Evolutionary conservation across 2,113 vertebrate species (phyloP), one percentile per base, ranked within the genome.

Genomic region (Gasterosteus nipponicus): DNA sequence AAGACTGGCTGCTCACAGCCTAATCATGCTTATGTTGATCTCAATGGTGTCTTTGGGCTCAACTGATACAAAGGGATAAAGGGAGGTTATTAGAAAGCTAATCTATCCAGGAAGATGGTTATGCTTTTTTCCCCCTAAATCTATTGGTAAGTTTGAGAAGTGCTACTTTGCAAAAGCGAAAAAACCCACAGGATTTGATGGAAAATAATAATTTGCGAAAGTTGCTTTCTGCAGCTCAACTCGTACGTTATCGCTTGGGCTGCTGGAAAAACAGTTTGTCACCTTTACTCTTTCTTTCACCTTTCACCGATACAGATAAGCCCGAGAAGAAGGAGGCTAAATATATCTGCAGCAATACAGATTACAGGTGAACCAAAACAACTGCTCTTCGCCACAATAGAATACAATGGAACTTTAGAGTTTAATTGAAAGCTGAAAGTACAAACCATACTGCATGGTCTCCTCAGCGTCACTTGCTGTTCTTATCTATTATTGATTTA

Each of bases 51-150:
- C 94, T 94, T 90, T 86, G 92, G 63, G 59, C 89, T 90, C 85
- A 58, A 94, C 94, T 92, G 92, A 93, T 93, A 94, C 93, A 94
- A 87, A 78, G 92, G 93, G 91, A 92, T 87, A 69, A 90, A 92
- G 93, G 82, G 59, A 89, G 84, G 92, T 93, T 94, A 93, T 95
- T 93, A 92, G 91, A 92, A 90, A 88, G 90, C 82, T 93, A 93
- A 94, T 89, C 92, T 92, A 92, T 93, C 78, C 89, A 86, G 85
- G 84, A 92, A 92, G 88, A 89, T 88, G 92, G 77, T 89, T 90
- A 89, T 90, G 92, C 88, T 89, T 87, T 87, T 85, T 84, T 76
- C 67, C 26, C 58, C 64, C 31, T 58, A 77, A 82, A 88, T 84
- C 80, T 80, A 83, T 85, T 89, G 77, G 82, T 90, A 87, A 91